phyloP scores from a whole-genome alignment of 1,140 invertebrate genomes.

The Leptestheria dahalacensis region DNA sequence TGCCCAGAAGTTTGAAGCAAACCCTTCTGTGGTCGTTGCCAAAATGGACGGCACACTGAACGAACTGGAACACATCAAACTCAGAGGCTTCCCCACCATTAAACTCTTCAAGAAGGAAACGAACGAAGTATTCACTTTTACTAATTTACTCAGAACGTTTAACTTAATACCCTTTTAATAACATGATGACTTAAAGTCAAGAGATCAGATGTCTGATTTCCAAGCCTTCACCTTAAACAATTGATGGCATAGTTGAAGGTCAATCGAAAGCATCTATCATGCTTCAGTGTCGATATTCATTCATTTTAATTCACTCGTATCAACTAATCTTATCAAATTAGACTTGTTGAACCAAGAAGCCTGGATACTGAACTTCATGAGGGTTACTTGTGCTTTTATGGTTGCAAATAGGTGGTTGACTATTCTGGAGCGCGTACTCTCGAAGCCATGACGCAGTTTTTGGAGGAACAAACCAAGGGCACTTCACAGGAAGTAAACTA shows the following conservation, averaged over 20 bases:
- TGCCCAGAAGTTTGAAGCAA: constrained; percentile 72
- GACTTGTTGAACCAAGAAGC: no score
- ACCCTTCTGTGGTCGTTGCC: constrained; percentile 73
- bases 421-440: constrained; percentile 91
- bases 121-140: constrained; percentile 69
- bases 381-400: no score
- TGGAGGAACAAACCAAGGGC: constrained; percentile 54
- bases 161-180: constrained; percentile 6
- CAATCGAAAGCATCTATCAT: no score
- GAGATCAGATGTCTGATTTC: no score
- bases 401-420: constrained; percentile 51
- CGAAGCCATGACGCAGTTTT: constrained; percentile 80
- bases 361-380: no score
- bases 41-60: constrained; percentile 98
- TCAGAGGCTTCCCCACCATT: constrained; percentile 91
- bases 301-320: no score
- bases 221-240: no score
- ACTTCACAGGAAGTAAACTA: constrained; percentile 40
- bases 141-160: no score
- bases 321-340: no score
- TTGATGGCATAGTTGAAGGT: no score
- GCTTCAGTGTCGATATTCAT: no score
- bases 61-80: constrained; percentile 87
- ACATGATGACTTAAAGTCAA: constrained; percentile 1
- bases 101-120: constrained; percentile 85